Evolutionary conservation across 2,113 vertebrate genomes (phyloP).

Genomic region (Boleophthalmus pectinirostris): DNA sequence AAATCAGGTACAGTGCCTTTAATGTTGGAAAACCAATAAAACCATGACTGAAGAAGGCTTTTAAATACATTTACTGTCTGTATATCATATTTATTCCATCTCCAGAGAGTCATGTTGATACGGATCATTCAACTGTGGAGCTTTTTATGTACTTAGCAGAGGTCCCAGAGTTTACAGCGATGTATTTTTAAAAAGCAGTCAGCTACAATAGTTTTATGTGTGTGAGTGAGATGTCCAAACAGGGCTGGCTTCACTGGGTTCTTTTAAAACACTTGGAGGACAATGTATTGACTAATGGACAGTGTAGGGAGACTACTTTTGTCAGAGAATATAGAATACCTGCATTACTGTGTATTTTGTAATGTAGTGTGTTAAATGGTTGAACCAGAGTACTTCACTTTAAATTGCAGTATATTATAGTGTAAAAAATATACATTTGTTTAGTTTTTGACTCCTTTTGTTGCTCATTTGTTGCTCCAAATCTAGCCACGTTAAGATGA

Average conservation of each 20-base stretch:
- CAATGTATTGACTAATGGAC: not conserved
- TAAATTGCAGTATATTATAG: too few relatives aligned
- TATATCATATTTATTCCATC: not conserved
- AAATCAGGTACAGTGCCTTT: too few relatives aligned
- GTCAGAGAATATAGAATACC: too few relatives aligned
- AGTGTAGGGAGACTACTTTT: too few relatives aligned
- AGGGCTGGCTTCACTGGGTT: not conserved
- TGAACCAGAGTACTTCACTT: too few relatives aligned
- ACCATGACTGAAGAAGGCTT: not conserved
- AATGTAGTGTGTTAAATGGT: too few relatives aligned
- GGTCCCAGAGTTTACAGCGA: not conserved
- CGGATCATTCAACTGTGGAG: not conserved
- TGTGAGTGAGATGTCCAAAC: not conserved
- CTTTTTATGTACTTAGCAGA: not conserved
- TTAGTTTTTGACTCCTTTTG: too few relatives aligned
- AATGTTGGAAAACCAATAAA: not conserved
- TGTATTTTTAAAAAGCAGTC: not conserved
- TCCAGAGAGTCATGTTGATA: not conserved
- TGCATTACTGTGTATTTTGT: too few relatives aligned
- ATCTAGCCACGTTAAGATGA: too few relatives aligned
- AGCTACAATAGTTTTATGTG: not conserved
- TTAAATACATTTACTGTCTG: not conserved
- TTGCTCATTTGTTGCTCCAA: too few relatives aligned
- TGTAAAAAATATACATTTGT: too few relatives aligned
- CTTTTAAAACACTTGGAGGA: not conserved